Base-by-base conservation (phyloP, 35 echinoderm and acorn worm genomes). In the Acanthaster planci region DNA sequence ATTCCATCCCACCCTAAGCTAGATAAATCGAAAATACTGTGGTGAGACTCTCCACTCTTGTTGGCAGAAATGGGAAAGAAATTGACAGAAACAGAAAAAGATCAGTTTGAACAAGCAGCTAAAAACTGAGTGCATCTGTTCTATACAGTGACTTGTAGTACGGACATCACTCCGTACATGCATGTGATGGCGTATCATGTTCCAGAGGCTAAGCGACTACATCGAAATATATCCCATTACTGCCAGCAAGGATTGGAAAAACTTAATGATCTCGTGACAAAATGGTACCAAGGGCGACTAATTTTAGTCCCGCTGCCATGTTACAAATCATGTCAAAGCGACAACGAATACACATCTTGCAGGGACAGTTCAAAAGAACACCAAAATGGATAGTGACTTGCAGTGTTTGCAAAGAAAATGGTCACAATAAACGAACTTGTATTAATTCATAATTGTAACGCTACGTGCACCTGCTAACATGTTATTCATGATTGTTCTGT, bases 131-230 rank as follows among this genome's bases (percentile, higher is more conserved):
- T 82, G 19, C 16, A 56, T 51, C 34, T 89, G 32, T 82, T 8
- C 23, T 89, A 89, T 34, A 30, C 42, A 22, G 39, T 52, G 2
- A 52, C 81, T 36, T 82, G 79, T 58, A 89, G 87, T 76, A 89
- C 87, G 1, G 90, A 92, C 56, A 77, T 92, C 18, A 92, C 90
- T 54, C 90, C 90, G 31, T 92, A 87, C 77, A 92, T 86, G 84
- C 90, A 92, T 80, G 59, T 92, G 37, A 16, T 92, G 38, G 83
- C 84, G 0, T 87, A 52, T 76, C 90, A 92, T 40, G 29, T 92
- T 17, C 90, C 90, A 31, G 78, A 92, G 54, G 32, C 42, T 21
- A 92, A 86, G 84, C 60, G 78, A 82, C 35, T 87, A 0, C 60
- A 92, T 76, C 84, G 90, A 7, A 92, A 92, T 31, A 51, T 82